Evolutionary conservation across 2,888 invertebrate species (phyloP).

Genomic region (Didymodactylos carnosus): DNA sequence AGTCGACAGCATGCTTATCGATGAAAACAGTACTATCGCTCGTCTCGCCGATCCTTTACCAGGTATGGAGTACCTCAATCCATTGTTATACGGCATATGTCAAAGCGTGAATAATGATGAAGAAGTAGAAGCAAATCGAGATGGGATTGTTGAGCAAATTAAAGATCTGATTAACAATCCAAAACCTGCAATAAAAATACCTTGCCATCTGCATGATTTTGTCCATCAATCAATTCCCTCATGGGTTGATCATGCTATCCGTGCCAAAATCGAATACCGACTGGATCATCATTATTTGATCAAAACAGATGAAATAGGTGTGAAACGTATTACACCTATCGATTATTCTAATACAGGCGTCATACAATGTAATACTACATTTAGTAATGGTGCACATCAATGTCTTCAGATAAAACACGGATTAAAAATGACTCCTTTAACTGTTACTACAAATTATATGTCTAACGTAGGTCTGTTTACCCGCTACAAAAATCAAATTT

Average conservation of each 20-base stretch:
- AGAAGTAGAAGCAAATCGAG: not conserved
- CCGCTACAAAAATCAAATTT: slow-evolving; percentile 16
- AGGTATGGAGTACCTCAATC: not conserved
- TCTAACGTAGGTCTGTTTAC: slow-evolving; percentile 16
- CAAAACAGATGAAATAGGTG: slow-evolving; percentile 2
- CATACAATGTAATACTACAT: slow-evolving; percentile 16
- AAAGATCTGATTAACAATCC: not conserved
- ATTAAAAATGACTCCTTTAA: slow-evolving; percentile 15
- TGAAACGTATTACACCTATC: slow-evolving; percentile 15
- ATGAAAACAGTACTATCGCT: not conserved
- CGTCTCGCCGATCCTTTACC: not conserved
- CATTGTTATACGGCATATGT: not conserved
- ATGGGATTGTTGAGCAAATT: not conserved
- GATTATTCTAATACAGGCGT: slow-evolving; percentile 18
- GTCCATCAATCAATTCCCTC: not conserved
- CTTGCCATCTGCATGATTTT: not conserved
- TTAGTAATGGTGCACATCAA: slow-evolving; percentile 18
- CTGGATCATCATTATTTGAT: slow-evolving; percentile 16
- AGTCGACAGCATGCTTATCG: slow-evolving; percentile 15
- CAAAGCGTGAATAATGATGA: not conserved
- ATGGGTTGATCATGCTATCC: slow-evolving; percentile 17
- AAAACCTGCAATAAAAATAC: not conserved
- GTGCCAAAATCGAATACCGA: slow-evolving; percentile 14
- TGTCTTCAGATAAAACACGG: slow-evolving; percentile 18
- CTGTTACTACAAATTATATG: slow-evolving; percentile 17